A percentile compares a stretch with the other conserved stretches of the same genome.
Conservation (phyloP, 2,888 invertebrate species). For the Philopedon plagiatum region DNA sequence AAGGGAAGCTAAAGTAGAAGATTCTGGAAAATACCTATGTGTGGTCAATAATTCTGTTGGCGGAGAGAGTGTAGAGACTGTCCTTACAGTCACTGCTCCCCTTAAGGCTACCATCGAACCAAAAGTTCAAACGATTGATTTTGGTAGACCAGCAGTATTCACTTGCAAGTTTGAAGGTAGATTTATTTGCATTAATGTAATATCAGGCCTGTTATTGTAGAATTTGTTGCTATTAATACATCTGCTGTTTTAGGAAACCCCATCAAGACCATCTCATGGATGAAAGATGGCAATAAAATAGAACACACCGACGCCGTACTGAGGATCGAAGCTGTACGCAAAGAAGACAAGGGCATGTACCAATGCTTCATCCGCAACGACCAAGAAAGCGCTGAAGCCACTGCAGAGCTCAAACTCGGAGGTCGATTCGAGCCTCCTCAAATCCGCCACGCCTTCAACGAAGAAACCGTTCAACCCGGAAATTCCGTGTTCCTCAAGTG, state of each 20-base stretch:
- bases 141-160: conserved; percentile 92
- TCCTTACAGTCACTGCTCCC: conserved; percentile 92
- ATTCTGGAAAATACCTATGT: conserved; percentile 95
- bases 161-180: conserved; percentile 89
- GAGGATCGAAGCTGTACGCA: conserved; percentile 90
- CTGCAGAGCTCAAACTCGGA: conserved; percentile 92
- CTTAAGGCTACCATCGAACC: conserved; percentile 91
- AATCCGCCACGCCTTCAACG: conserved; percentile 88
- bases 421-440: conserved; percentile 94
- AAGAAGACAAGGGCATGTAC: conserved; percentile 97
- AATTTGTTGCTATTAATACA: too few relatives aligned
- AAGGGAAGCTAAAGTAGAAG: conserved; percentile 90
- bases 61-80: conserved; percentile 93
- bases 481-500: conserved; percentile 92
- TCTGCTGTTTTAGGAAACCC: conserved; percentile 75
- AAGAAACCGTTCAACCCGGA: conserved; percentile 92
- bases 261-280: conserved; percentile 91
- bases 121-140: conserved; percentile 89
- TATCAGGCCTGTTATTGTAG: too few relatives aligned
- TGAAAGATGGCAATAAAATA: conserved; percentile 91
- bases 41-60: conserved; percentile 96
- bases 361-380: conserved; percentile 96
- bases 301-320: conserved; percentile 86
- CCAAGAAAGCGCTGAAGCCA: conserved; percentile 93
- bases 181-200: background rate